Percentiles rank a stretch among this genome's conserved stretches.
phyloP scores from a whole-genome alignment of 2,888 invertebrate species.

The Euplexia lucipara region DNA sequence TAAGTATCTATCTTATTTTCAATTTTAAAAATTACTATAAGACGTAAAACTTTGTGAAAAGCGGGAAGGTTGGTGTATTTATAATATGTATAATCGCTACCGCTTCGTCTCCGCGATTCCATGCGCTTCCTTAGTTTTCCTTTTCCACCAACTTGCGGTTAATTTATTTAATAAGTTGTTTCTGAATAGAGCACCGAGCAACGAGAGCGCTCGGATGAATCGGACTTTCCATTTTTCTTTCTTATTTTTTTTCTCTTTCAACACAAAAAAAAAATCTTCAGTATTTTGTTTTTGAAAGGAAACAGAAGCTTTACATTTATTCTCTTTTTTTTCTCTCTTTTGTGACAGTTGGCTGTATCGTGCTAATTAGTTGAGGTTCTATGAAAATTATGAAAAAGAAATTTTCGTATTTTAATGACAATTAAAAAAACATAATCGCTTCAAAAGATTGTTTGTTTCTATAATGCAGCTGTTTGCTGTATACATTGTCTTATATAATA shows the following conservation, averaged over 20 bases:
- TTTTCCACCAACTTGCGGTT: conserved; percentile 87
- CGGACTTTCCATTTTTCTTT: conserved; percentile 83
- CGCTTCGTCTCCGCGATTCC: conserved; percentile 33
- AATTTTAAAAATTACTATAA: background rate
- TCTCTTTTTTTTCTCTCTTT: conserved; percentile 66
- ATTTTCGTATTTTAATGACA: conserved; percentile 15
- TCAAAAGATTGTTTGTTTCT: conserved; percentile 1
- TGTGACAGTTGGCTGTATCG: conserved; percentile 68
- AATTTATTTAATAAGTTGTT: conserved; percentile 90
- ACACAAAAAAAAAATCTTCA: conserved; percentile 68
- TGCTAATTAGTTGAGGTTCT: conserved; percentile 65
- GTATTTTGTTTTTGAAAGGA: conserved; percentile 72
- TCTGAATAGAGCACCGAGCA: conserved; percentile 84
- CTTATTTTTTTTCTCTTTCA: conserved; percentile 64
- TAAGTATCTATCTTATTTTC: background rate
- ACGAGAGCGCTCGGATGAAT: conserved; percentile 82
- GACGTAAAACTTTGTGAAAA: background rate
- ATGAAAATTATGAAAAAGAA: conserved; percentile 42
- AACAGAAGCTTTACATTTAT: conserved; percentile 67
- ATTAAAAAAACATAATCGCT: conserved; percentile 4
- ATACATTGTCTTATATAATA: too few relatives aligned
- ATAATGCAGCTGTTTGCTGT: background rate
- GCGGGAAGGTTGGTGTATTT: conserved; percentile 7
- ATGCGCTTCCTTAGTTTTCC: conserved; percentile 82
- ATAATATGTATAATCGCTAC: conserved; percentile 49